phyloP scores from a whole-genome alignment of 2,888 invertebrate species.

The Dynastes hyllus region DNA sequence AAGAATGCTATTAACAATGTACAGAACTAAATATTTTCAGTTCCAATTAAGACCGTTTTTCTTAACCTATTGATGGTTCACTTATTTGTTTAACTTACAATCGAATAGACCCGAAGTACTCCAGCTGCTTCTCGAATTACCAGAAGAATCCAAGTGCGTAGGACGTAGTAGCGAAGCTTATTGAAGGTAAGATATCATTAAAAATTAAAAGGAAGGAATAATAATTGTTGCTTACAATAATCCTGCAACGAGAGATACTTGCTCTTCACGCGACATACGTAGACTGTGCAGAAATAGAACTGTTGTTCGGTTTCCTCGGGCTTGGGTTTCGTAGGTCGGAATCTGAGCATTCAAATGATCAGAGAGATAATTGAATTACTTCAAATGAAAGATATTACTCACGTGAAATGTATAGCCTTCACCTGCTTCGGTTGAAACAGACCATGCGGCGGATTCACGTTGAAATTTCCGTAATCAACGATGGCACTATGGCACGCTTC shows the following conservation, averaged over 20 bases:
- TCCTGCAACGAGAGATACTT: background rate
- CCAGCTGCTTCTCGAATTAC: too few species aligned
- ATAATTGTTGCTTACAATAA: constrained; percentile 3
- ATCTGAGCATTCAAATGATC: constrained; percentile 47
- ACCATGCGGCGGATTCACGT: constrained; percentile 47
- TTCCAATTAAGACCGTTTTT: too few species aligned
- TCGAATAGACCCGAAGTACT: too few species aligned
- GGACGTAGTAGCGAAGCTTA: too few species aligned
- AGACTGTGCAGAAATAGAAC: constrained; percentile 66
- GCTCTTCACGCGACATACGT: constrained; percentile 5
- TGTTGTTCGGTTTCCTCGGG: constrained; percentile 54
- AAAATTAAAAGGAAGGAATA: too few species aligned
- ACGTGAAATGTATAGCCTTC: constrained; percentile 51
- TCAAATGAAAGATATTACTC: constrained; percentile 6
- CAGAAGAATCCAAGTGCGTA: too few species aligned
- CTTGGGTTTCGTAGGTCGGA: constrained; percentile 65
- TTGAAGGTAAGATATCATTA: too few species aligned
- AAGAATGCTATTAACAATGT: too few species aligned
- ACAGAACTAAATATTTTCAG: too few species aligned
- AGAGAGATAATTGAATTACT: too few species aligned
- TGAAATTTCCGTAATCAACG: constrained; percentile 38
- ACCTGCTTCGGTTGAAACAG: constrained; percentile 48
- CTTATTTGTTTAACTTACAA: too few species aligned
- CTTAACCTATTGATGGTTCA: too few species aligned
- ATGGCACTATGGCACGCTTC: constrained; percentile 31